Conservation (phyloP, 1,140 invertebrate genomes). For the Calosoma granatense region DNA sequence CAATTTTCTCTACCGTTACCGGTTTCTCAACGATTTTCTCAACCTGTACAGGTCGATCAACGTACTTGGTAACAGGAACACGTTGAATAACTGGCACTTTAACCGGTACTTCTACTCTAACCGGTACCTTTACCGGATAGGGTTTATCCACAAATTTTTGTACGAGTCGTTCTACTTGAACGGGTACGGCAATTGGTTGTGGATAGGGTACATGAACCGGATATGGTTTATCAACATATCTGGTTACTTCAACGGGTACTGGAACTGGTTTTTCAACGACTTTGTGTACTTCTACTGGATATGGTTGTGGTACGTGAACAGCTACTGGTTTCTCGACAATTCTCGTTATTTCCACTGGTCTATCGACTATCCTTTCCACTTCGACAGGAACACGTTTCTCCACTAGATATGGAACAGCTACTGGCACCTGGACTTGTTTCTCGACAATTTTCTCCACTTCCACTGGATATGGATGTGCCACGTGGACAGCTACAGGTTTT, state of each 20-base stretch:
- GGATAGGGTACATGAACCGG: conserved; percentile 41
- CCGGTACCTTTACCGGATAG: conserved; percentile 24
- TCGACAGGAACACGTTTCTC: conserved; percentile 25
- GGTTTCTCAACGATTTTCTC: conserved; percentile 35
- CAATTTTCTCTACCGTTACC: conserved; percentile 24
- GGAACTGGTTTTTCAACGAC: conserved; percentile 43
- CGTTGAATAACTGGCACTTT: conserved; percentile 36
- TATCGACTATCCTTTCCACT: conserved; percentile 39
- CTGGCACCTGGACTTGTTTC: conserved; percentile 35
- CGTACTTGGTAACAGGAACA: conserved; percentile 34
- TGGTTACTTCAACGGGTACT: conserved; percentile 38
- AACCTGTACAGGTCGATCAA: conserved; percentile 40
- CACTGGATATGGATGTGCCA: conserved; percentile 35
- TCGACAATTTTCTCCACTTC: conserved; percentile 44
- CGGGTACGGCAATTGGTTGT: conserved; percentile 41
- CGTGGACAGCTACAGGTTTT: conserved; percentile 36
- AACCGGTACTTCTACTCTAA: conserved; percentile 20
- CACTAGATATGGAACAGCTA: conserved; percentile 34
- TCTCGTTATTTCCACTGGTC: conserved; percentile 25
- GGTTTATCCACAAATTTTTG: conserved; percentile 39
- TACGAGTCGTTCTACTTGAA: conserved; percentile 40
- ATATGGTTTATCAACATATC: conserved; percentile 44
- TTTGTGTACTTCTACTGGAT: conserved; percentile 40
- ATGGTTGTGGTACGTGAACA: conserved; percentile 22
- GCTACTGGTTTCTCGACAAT: conserved; percentile 38